Conservation (phyloP, 2,113 vertebrate species). For the Scophthalmus maximus region DNA sequence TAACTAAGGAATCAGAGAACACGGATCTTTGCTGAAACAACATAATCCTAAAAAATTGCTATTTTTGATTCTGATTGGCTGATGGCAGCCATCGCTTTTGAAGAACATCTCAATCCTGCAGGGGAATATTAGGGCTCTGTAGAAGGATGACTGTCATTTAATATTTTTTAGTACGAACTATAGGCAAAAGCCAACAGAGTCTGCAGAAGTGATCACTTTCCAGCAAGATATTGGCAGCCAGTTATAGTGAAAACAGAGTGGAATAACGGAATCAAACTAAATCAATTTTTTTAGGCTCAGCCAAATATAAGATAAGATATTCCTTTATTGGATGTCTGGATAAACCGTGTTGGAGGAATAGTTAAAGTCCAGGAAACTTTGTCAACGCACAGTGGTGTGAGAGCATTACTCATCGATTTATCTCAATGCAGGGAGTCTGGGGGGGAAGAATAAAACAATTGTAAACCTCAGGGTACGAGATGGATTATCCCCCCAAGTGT, state of each 20-base stretch:
- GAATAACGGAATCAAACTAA: background rate
- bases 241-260: background rate
- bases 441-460: background rate
- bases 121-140: background rate
- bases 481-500: background rate
- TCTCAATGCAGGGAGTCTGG: background rate
- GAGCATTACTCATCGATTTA: background rate
- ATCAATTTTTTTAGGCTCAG: background rate
- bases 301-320: background rate
- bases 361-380: background rate
- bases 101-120: background rate
- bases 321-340: background rate
- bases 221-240: background rate
- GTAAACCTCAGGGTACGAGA: background rate
- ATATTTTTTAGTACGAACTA: background rate
- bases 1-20: background rate
- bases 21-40: background rate
- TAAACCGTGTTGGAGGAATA: background rate
- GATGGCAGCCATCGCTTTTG: background rate
- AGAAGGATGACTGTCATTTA: background rate
- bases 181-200: background rate
- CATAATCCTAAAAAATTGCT: background rate
- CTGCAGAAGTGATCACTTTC: background rate
- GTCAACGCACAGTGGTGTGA: background rate
- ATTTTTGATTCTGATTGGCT: background rate